Conservation (phyloP, 1,140 invertebrate genomes). For the Listronotus bonariensis region DNA sequence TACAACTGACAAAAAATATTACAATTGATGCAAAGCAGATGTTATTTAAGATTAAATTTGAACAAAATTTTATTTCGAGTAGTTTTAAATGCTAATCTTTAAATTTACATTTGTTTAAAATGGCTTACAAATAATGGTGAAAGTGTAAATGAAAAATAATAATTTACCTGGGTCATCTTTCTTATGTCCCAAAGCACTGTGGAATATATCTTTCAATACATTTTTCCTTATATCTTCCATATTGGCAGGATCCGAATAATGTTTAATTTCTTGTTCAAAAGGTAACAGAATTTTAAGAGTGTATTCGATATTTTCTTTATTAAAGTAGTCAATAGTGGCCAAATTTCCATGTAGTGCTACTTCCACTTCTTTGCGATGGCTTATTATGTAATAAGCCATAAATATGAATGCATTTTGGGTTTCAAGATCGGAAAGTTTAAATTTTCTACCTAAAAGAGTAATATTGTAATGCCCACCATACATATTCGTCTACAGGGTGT, state of each 20-base stretch:
- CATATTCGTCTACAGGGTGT: too few relatives aligned
- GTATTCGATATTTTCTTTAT: constrained; percentile 7
- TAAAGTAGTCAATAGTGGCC: constrained; percentile 33
- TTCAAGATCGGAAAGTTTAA: constrained; percentile 6
- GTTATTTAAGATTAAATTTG: too few relatives aligned
- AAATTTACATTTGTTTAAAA: too few relatives aligned
- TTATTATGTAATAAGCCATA: constrained; percentile 15
- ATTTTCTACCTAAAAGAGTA: constrained; percentile 6
- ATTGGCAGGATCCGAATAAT: constrained; percentile 54
- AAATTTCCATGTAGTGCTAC: constrained; percentile 20
- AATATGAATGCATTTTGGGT: constrained; percentile 23
- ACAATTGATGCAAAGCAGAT: too few relatives aligned
- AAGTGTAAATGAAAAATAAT: background rate
- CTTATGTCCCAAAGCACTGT: constrained; percentile 66
- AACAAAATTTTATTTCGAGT: too few relatives aligned
- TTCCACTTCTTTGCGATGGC: constrained; percentile 23
- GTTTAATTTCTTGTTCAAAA: constrained; percentile 43
- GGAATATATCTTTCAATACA: constrained; percentile 61
- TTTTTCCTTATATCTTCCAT: constrained; percentile 59
- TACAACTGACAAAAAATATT: too few relatives aligned
- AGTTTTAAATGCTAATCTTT: too few relatives aligned
- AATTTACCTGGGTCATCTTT: constrained; percentile 54
- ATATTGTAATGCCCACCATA: background rate
- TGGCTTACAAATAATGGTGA: too few relatives aligned
- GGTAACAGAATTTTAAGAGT: constrained; percentile 8